A percentile compares a stretch with the other conserved stretches of the same genome.
Evolutionary conservation across 2,888 invertebrate species (phyloP).

Genomic region (Lumbricus terrestris): DNA sequence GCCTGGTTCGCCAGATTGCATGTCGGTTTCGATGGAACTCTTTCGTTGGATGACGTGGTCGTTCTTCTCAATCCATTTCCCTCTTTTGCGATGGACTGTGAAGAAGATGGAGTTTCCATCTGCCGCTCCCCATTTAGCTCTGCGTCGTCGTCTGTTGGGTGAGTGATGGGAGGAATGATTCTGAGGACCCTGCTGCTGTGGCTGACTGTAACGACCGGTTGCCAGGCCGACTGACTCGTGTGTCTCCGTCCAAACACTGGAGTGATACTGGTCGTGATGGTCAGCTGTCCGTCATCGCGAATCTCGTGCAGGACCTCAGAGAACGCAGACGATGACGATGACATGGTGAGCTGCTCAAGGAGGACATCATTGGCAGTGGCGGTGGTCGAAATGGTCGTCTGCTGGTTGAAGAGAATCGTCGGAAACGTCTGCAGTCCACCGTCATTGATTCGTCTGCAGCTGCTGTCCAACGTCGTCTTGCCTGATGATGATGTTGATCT

Average conservation of each 20-base stretch:
- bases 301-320: background rate
- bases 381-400: background rate
- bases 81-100: background rate
- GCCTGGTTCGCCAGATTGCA: background rate
- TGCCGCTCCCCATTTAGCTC: background rate
- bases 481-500: too few species aligned
- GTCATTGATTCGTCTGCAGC: background rate
- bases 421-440: background rate
- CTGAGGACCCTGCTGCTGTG: background rate
- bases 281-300: background rate
- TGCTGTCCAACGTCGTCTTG: background rate
- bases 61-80: background rate
- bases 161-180: background rate
- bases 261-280: background rate
- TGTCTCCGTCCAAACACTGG: background rate
- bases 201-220: background rate
- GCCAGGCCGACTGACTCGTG: background rate
- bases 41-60: background rate
- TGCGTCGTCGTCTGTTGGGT: background rate
- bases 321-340: background rate
- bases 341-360: background rate
- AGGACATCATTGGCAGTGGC: too few species aligned
- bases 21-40: background rate
- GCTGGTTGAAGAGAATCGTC: background rate
- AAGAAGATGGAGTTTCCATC: background rate